Base-by-base conservation (phyloP, 2,888 invertebrate genomes). In the Calliopum simillimum region DNA sequence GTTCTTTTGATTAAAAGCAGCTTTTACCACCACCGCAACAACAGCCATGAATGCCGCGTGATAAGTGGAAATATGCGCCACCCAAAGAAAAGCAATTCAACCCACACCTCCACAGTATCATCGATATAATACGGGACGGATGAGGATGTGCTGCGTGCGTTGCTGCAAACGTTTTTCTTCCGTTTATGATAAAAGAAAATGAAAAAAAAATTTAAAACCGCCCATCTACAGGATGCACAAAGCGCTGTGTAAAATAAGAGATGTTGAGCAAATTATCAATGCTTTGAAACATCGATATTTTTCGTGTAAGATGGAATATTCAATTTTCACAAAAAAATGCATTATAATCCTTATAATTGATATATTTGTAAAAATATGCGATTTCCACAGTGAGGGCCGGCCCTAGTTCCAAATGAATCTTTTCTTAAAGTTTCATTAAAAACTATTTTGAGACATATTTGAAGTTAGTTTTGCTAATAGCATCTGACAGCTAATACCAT, bases 171-270 rank as follows among this genome's bases (percentile, higher is more conserved):
- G 55, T 23, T 25, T 25, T 33, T 66, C 55, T 66, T 66, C 43
- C 68, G 51, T 61, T n/a, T 19, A 49, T 43, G 23, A 19, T 41
- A 21, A 8, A 43, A 47, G 55, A 33, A 21, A 8, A 43, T 33
- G 55, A 33, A 51, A 46, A 65, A 55, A 25, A 33, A 33, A 75
- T 8, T 33, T 33, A 33, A 33, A 33, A 33, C 33, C 33, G 33
- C 23, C 77, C 79, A 79, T 76, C 77, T 78, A 78, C 78, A 80
- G 80, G 80, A 83, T 79, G 77, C 78, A 79, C 80, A 80, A 79
- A 79, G 78, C n/a, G 79, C 82, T 79, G 76, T 75, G 74, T 66
- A 59, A 65, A 68, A 63, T 71, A 73, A 71, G 73, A 33, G 33
- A 33, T 8, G 1, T 33, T 33, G 33, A 8, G 8, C 33, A 6